Percentiles rank a stretch among this genome's conserved stretches.
phyloP scores from a whole-genome alignment of 1,140 invertebrate genomes.

The Caenorhabditis inopinata region DNA sequence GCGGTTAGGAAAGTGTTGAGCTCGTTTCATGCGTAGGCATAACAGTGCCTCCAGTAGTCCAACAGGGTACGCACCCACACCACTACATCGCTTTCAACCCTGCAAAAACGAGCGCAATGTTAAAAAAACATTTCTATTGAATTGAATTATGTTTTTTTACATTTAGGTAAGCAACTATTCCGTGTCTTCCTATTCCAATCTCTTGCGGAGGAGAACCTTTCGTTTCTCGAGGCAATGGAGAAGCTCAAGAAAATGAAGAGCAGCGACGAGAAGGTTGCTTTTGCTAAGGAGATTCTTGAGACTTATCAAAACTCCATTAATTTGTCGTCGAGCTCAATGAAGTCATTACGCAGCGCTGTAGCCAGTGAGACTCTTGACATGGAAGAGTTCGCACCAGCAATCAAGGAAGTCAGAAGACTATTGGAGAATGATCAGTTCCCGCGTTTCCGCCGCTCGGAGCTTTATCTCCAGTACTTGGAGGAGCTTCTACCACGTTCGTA shows the following conservation, averaged over 20 bases:
- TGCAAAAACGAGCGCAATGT: too few relatives aligned
- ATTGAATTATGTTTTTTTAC: background rate
- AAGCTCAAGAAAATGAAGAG: slow-evolving; percentile 62
- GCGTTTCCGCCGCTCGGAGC: slow-evolving; percentile 58
- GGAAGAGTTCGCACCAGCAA: slow-evolving; percentile 55
- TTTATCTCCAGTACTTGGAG: slow-evolving; percentile 57
- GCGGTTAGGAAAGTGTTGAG: background rate
- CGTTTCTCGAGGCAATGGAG: slow-evolving; percentile 62
- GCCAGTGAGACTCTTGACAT: slow-evolving; percentile 48
- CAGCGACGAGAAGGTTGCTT: slow-evolving; percentile 50
- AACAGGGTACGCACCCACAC: too few relatives aligned
- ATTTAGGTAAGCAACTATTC: slow-evolving; percentile 58
- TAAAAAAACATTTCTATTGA: too few relatives aligned
- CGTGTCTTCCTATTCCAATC: slow-evolving; percentile 62
- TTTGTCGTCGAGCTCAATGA: slow-evolving; percentile 57
- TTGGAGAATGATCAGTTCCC: slow-evolving; percentile 64
- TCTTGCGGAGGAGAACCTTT: slow-evolving; percentile 63
- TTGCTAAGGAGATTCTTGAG: slow-evolving; percentile 56
- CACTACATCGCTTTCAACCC: too few relatives aligned
- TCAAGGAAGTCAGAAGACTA: slow-evolving; percentile 59
- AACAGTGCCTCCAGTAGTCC: too few relatives aligned
- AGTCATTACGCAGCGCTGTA: slow-evolving; percentile 53
- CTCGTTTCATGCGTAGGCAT: too few relatives aligned
- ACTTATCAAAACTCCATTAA: slow-evolving; percentile 57
- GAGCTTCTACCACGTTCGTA: slow-evolving; percentile 55